phyloP scores from a whole-genome alignment of 2,797 vertebrate genomes.

The Loris lydekkerianus region DNA sequence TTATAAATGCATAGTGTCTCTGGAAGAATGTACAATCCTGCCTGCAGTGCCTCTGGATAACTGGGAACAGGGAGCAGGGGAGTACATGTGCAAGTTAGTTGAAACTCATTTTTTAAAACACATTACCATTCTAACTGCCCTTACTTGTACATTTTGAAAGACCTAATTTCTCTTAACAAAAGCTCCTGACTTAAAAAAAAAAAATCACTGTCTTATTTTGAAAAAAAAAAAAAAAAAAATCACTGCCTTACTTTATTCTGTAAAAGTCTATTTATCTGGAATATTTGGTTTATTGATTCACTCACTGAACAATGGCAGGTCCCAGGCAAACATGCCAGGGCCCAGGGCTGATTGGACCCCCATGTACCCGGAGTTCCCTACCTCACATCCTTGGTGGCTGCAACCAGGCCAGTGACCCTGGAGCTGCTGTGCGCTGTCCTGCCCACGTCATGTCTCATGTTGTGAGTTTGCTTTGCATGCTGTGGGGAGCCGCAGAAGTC shows the following conservation, averaged over 20 bases:
- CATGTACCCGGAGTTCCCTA: neutral
- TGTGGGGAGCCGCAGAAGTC: neutral
- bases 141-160: constrained; percentile 57
- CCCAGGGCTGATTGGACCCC: neutral
- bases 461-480: neutral
- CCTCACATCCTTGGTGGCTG: neutral
- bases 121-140: neutral
- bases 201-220: neutral
- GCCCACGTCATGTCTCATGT: too few relatives aligned
- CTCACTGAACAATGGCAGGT: neutral
- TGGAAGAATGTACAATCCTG: neutral
- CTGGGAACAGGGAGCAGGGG: neutral
- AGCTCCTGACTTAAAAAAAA: neutral
- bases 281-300: neutral
- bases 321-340: neutral
- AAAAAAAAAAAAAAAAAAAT: neutral
- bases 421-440: neutral
- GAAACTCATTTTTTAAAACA: neutral
- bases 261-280: neutral
- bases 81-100: neutral
- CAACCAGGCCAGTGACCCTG: neutral
- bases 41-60: neutral
- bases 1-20: neutral
- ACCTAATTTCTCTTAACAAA: constrained; percentile 42
- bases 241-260: neutral